phyloP scores from a whole-genome alignment of 1,140 invertebrate genomes.

The Asobara japonica region DNA sequence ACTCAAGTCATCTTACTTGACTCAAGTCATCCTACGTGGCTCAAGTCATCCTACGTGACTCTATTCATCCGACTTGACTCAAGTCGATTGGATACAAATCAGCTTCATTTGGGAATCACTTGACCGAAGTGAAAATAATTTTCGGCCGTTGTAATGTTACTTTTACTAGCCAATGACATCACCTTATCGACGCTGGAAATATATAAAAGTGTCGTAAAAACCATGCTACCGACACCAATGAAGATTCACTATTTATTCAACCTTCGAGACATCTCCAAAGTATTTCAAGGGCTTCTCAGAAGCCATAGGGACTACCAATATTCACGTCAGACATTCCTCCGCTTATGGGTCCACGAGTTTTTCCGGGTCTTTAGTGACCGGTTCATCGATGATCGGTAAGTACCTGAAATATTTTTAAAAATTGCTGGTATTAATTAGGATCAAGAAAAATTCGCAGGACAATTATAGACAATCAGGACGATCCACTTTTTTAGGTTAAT shows the following conservation, averaged over 20 bases:
- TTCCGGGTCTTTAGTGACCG: conserved; percentile 86
- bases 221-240: conserved; percentile 84
- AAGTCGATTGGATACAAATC: no score
- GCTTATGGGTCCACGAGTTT: conserved; percentile 86
- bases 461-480: no score
- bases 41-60: no score
- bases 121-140: no score
- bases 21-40: no score
- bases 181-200: conserved; percentile 74
- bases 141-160: no score
- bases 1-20: no score
- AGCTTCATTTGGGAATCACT: no score
- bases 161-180: conserved; percentile 66
- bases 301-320: conserved; percentile 80
- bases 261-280: conserved; percentile 84
- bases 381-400: conserved; percentile 78
- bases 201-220: conserved; percentile 75
- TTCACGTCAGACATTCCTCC: conserved; percentile 74
- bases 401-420: conserved; percentile 37
- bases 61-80: no score
- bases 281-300: conserved; percentile 80
- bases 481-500: no score
- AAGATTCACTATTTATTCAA: conserved; percentile 93
- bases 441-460: no score
- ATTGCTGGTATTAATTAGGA: conserved; percentile 17